Conservation (phyloP, 2,888 invertebrate species). For the Hydrotaea cyrtoneurina region DNA sequence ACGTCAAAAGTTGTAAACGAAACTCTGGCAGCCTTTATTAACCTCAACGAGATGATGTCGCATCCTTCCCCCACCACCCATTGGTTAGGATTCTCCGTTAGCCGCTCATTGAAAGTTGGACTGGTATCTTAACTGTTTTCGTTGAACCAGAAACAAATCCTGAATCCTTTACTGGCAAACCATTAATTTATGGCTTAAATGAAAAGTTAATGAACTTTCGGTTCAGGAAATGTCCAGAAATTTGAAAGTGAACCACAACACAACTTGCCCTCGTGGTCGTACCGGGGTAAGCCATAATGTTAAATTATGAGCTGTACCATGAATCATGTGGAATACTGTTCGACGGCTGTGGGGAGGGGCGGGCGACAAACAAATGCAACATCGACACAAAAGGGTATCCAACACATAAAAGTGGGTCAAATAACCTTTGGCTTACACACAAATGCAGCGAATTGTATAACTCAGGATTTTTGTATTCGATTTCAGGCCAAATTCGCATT, state of each 20-base stretch:
- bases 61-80: background rate
- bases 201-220: constrained; percentile 56
- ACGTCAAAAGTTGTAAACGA: background rate
- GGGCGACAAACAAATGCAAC: background rate
- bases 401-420: constrained; percentile 47
- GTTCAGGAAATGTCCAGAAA: constrained; percentile 29
- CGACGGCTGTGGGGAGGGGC: background rate
- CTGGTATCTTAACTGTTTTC: background rate
- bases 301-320: constrained; percentile 35
- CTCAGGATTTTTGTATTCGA: constrained; percentile 20
- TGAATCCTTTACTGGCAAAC: constrained; percentile 35
- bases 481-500: constrained; percentile 35
- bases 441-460: background rate
- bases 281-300: constrained; percentile 13
- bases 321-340: constrained; percentile 20
- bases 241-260: constrained; percentile 7
- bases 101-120: background rate
- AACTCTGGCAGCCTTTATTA: background rate
- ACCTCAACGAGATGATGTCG: background rate
- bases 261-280: background rate
- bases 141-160: background rate
- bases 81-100: background rate
- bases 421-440: constrained; percentile 23
- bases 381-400: constrained; percentile 32
- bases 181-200: constrained; percentile 53